A percentile compares a stretch with the other conserved stretches of the same genome.
These are phyloP conservation scores for Eulemur coronatus DNA, from an alignment of 2,797 vertebrate genomes.

Conservation along the genomic window DNA sequence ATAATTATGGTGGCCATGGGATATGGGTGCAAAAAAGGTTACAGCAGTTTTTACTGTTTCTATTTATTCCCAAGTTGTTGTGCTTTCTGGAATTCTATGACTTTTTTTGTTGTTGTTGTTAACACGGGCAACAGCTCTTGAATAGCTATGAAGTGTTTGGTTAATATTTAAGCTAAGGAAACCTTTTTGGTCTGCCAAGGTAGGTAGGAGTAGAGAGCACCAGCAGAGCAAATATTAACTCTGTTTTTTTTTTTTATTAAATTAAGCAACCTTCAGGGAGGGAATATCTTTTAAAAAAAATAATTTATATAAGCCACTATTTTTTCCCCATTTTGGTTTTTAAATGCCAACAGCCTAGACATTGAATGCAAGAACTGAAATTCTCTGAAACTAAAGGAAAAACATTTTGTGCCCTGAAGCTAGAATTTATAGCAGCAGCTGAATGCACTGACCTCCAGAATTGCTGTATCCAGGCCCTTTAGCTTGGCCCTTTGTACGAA, in stretches of 20 bases:
- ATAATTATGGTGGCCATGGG: not conserved
- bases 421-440: not conserved
- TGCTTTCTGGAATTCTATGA: not conserved
- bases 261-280: not conserved
- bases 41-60: not conserved
- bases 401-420: not conserved
- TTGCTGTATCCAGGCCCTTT: not conserved
- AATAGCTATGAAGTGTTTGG: slow-evolving; percentile 46
- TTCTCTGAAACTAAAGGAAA: not conserved
- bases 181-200: slow-evolving; percentile 35
- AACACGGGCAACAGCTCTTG: not conserved
- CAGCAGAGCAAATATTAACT: slow-evolving; percentile 62
- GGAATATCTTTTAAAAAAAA: not conserved
- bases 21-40: not conserved
- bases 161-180: slow-evolving; percentile 76
- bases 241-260: not conserved
- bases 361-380: not conserved
- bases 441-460: not conserved
- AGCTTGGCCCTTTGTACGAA: not conserved
- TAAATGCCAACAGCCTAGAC: slow-evolving; percentile 23
- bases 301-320: not conserved
- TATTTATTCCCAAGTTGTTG: not conserved
- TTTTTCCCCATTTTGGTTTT: not conserved
- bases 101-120: not conserved
- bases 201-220: slow-evolving; percentile 36